phyloP scores from a whole-genome alignment of 1,140 invertebrate genomes.

The Globodera ellingtonae region DNA sequence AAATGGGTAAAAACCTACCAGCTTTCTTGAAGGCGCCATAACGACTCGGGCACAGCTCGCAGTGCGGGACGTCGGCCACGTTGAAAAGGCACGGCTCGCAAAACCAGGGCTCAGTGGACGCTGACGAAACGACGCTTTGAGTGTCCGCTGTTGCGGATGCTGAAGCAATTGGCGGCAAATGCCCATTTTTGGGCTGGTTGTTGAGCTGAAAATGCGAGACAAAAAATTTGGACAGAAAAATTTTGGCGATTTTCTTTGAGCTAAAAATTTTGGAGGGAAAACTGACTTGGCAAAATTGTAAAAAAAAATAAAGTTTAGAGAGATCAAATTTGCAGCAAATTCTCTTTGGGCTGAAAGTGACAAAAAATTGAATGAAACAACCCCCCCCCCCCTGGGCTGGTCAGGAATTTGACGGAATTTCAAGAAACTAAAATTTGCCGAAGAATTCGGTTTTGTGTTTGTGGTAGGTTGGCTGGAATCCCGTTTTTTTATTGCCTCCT shows the following conservation, averaged over 20 bases:
- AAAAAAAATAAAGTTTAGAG: too few relatives aligned
- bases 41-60: slow-evolving; percentile 69
- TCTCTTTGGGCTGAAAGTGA: too few relatives aligned
- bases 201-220: neutral
- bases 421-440: too few relatives aligned
- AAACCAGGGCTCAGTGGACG: slow-evolving; percentile 65
- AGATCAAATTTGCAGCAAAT: too few relatives aligned
- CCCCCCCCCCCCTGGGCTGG: too few relatives aligned
- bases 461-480: neutral
- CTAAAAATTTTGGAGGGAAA: neutral
- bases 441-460: too few relatives aligned
- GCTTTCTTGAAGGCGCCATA: slow-evolving; percentile 87
- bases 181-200: neutral
- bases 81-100: slow-evolving; percentile 69
- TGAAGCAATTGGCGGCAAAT: neutral
- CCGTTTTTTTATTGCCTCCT: neutral
- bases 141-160: slow-evolving; percentile 26
- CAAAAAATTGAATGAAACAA: too few relatives aligned
- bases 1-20: slow-evolving; percentile 73
- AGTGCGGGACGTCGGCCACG: slow-evolving; percentile 64
- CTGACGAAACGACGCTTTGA: slow-evolving; percentile 40
- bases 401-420: too few relatives aligned
- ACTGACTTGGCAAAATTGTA: too few relatives aligned
- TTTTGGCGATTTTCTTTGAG: neutral
- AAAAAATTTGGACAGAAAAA: neutral